Evolutionary conservation across 2,888 invertebrate genomes (phyloP), one percentile per base, ranked within the genome.

Genomic region (Amphipoea lucens): DNA sequence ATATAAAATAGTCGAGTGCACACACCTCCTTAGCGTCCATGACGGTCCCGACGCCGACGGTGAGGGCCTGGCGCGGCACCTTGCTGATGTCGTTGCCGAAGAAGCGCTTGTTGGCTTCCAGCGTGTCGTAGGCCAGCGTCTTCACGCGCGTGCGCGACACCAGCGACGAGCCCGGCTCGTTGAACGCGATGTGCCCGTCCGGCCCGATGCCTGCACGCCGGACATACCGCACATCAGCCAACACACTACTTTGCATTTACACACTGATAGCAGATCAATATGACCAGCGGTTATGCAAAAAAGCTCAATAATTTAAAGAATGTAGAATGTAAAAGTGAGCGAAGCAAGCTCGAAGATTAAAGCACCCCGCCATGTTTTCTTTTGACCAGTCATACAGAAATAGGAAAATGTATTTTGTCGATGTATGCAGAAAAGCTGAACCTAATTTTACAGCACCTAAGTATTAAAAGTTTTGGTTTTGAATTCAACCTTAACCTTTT

Each of bases 161-260:
- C 88, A 99, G 97, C 80, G 99, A 99, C 6, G 99, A 99, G 74
- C 99, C 99, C 1, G 99, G 99, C 96, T 99, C 99, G 96, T 99
- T 99, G 96, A 99, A 99, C 51, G 99, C 99, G 94, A 99, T 99
- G 96, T 99, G 99, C 0, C 99, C 99, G 97, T 99, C 99, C n/a
- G 99, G 99, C 1, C 99, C 99, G 94, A 99, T 99, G 83, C 99
- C 99, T 98, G 90, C 40, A 45, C n/a, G 65, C 17, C 57, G 57
- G 4, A 9, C 48, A 51, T 12, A 42, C 4, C 62, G 3, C 62
- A 17, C 29, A 1, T 51, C 17, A 65, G 45, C n/a, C 23, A 4
- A 36, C 29, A 14, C 45, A 63, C 63, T 68, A 48, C 48, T 68
- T 68, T 20, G 20, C 12, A 48, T 12, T 29, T 45, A 29, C 17